phyloP scores from a whole-genome alignment of 2,113 vertebrate genomes.

The Chloropsis hardwickii region DNA sequence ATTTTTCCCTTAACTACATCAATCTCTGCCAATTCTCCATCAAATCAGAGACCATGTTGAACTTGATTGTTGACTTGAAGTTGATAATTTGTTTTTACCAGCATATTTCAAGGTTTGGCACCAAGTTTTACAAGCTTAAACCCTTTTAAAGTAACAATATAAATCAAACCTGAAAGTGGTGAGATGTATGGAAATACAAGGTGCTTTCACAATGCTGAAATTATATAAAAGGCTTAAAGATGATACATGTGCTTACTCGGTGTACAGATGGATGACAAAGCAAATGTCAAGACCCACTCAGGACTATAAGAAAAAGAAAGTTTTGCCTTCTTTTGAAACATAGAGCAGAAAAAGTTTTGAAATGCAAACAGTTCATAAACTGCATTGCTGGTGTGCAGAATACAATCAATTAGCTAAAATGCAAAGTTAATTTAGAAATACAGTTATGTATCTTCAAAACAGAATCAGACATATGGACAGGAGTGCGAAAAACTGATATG shows the following conservation, averaged over 20 bases:
- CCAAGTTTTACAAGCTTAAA: background rate
- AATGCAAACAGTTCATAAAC: background rate
- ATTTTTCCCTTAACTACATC: background rate
- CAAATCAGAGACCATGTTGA: background rate
- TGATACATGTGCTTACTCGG: background rate
- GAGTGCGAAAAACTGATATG: background rate
- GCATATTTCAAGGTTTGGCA: background rate
- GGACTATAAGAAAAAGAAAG: background rate
- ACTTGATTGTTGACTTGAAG: background rate
- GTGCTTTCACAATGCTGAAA: background rate
- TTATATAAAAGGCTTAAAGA: background rate
- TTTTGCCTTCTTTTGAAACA: background rate
- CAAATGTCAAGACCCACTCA: background rate
- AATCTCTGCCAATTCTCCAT: background rate
- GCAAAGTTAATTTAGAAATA: slow-evolving; percentile 29
- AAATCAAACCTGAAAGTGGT: background rate
- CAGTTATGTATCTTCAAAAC: background rate
- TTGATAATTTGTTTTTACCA: background rate
- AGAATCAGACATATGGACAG: background rate
- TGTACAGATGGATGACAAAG: background rate
- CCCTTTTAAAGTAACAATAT: background rate
- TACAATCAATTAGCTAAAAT: slow-evolving; percentile 16
- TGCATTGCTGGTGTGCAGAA: background rate
- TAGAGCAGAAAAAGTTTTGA: background rate
- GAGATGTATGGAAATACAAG: background rate